Evolutionary conservation across 64 coral and sea anemone species (phyloP), one percentile per base, ranked within the genome.

Genomic region (Montipora sp.): DNA sequence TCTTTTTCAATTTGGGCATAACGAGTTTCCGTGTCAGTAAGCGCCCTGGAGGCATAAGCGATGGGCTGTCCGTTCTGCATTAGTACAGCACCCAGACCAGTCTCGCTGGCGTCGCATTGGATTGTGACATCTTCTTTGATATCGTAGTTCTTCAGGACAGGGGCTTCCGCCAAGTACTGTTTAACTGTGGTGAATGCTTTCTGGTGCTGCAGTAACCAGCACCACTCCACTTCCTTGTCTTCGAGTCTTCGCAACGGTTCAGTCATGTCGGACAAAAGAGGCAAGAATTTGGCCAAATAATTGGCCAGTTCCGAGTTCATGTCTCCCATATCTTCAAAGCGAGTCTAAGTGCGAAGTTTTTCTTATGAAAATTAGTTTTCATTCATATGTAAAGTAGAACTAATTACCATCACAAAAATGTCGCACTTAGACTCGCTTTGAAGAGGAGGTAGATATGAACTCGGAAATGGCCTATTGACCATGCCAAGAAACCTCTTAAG

Each of bases 131-230:
- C 58, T 58, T 84, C n/a, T n/a, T n/a, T n/a, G 16, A 47, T 16
- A 61, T 87, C 83, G 63, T 87, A 87, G 58, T 68, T 23, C 15
- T 61, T 87, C 83, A 87, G 60, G 23, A 87, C 19, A 12, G 60
- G 51, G 16, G 53, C 83, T 21, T 55, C 19, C 11, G 68, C 51
- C 73, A 88, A 88, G 65, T 22, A 53, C 45, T 76, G 24, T 36
- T 88, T 77, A 47, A 74, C 69, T 12, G 82, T 74, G 74, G 5
- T 27, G 55, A 89, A 89, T 75, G 87, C 87, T 66, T 44, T 76
- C 23, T 78, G 47, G 18, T 89, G 87, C 18, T 89, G 67, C 51
- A 57, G 24, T 2, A 73, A 46, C 87, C 87, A 89, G 24, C 57
- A 61, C 51, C 51, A 89, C 53, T 73, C 67, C 24, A 66, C 51